Percentiles rank a stretch among this genome's conserved stretches.
phyloP scores from a whole-genome alignment of 2,888 invertebrate species.

The Falcaria lacertinaria region DNA sequence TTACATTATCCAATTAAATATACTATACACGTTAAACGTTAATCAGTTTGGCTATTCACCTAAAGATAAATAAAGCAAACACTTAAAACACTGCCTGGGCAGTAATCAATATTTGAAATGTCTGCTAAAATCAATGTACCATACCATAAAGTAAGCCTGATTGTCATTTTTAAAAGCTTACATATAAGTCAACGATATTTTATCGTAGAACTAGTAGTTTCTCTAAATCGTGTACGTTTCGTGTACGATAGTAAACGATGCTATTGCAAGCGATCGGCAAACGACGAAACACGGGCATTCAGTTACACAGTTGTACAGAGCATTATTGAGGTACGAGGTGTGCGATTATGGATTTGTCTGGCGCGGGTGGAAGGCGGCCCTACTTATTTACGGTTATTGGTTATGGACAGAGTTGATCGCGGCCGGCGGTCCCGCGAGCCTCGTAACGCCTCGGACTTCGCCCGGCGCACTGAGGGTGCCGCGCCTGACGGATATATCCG shows the following conservation, averaged over 20 bases:
- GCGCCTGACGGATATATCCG: constrained; percentile 72
- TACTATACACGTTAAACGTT: neutral
- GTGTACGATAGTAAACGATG: neutral
- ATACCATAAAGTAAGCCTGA: too few species aligned
- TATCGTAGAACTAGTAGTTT: too few species aligned
- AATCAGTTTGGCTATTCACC: too few species aligned
- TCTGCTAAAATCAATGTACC: too few species aligned
- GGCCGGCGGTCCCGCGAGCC: constrained; percentile 63
- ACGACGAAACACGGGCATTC: neutral
- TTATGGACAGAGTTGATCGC: constrained; percentile 74
- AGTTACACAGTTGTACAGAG: neutral
- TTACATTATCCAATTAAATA: constrained; percentile 19
- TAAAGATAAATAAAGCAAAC: neutral
- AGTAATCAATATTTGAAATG: too few species aligned
- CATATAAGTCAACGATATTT: too few species aligned
- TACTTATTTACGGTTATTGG: constrained; percentile 78
- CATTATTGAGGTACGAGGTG: neutral
- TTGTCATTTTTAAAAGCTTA: too few species aligned
- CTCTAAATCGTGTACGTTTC: too few species aligned
- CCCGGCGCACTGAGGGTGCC: constrained; percentile 51
- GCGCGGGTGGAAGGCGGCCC: constrained; percentile 34
- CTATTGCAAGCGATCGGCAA: neutral
- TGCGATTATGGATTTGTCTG: constrained; percentile 18
- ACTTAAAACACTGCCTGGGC: too few species aligned
- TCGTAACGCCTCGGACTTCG: constrained; percentile 74